These are phyloP conservation scores for Elymnias hypermnestra DNA, from an alignment of 1,140 invertebrate genomes.

Conservation along the genomic window DNA sequence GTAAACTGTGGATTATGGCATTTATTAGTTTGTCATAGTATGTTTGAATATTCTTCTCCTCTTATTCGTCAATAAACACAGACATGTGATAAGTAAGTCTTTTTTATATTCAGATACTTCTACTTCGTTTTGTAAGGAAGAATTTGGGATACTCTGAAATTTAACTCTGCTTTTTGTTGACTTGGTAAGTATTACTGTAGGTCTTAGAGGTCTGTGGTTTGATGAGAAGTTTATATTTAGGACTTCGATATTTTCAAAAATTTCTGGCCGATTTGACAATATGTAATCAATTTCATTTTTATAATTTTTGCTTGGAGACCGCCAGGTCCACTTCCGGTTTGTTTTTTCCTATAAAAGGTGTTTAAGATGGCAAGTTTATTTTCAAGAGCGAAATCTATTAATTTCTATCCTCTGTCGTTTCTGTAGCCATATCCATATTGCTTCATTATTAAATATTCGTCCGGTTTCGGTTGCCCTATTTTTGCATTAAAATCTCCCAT, in stretches of 20 bases:
- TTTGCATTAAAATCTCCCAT: conserved; percentile 6
- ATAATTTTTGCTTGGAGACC: background rate
- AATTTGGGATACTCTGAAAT: background rate
- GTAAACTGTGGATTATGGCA: background rate
- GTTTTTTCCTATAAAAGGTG: conserved; percentile 3
- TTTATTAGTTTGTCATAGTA: background rate
- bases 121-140: background rate
- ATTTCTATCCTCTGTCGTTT: conserved; percentile 3
- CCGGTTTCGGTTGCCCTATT: background rate
- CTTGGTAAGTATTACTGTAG: background rate
- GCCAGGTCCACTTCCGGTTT: too few relatives aligned
- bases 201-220: conserved; percentile 3
- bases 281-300: conserved; percentile 11
- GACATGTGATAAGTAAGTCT: background rate
- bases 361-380: conserved; percentile 8
- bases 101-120: background rate
- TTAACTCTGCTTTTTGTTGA: too few relatives aligned
- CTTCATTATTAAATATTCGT: background rate
- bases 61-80: background rate
- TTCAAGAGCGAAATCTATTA: conserved; percentile 2
- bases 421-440: conserved; percentile 8
- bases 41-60: background rate
- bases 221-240: background rate
- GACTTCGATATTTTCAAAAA: background rate
- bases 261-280: conserved; percentile 3